Evolutionary conservation across 2,888 invertebrate genomes (phyloP), one percentile per base, ranked within the genome.

Genomic region (Plagiodera versicolora): DNA sequence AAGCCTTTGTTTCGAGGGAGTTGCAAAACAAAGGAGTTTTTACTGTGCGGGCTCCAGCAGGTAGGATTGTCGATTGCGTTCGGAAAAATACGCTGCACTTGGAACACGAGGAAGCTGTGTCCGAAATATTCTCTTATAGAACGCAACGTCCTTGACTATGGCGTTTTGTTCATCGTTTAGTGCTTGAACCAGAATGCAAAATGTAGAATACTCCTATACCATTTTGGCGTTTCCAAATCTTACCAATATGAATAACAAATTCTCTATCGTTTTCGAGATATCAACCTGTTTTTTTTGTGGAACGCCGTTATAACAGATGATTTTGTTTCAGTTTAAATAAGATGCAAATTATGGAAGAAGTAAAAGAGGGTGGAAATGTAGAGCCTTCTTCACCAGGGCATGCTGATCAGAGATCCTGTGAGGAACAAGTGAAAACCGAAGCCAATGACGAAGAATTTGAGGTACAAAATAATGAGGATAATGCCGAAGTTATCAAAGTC

Each of bases 341-440:
- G 75, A 85, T 85, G 85, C 84, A 85, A 74, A 83, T 84, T 49
- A 84, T 84, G 83, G 85, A 85, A 64, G 81, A 81, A 67, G 83
- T 82, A 9, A 76, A 78, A 61, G 81, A 82, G 68, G 82, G 81
- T 58, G 76, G 79, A 64, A 79, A 78, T 47, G 74, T 75, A 6
- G 77, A 78, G 61, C 79, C 79, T 19, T 79, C 80, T 8, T 80
- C 80, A 14, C 80, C 81, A 8, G 80, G 80, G 0, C 80, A 80
- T 60, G 80, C 79, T 14, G 79, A 79, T n/a, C 75, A 78, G 62
- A 70, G 76, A 24, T 64, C 71, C 11, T 72, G 73, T 51, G 69
- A 66, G 44, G 61, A 67, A 24, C 64, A 70, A 60, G 47, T 55
- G 11, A 63, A 70, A 59, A 45, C 47, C 4, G 69, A 71, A 55